Base-by-base conservation (phyloP, 2,113 vertebrate species). In the Hiodon tergisus region DNA sequence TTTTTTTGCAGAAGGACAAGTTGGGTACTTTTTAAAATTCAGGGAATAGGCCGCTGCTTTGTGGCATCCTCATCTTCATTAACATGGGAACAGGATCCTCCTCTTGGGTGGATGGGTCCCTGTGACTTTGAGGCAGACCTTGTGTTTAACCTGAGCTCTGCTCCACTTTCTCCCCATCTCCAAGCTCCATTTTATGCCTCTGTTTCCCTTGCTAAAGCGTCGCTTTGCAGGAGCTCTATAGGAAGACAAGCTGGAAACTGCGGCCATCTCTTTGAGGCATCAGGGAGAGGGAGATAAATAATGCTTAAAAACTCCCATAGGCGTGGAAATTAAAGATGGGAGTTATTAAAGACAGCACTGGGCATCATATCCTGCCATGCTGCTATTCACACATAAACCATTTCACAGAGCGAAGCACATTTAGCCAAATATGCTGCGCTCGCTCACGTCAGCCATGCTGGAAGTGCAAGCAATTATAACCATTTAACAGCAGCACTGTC, bases 1-100 rank as follows among this genome's bases (percentile, higher is more conserved):
- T 75, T 71, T 62, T 69, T 61, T 79, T 69, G 53, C 69, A 78
- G 77, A 66, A 57, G 52, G 80, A 67, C 81, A 75, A 80, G 78
- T 65, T 54, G 58, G 68, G 76, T 31, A 31, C 31, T 31, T 31
- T 31, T n/a, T n/a, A n/a, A n/a, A n/a, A n/a, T n/a, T n/a, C n/a
- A n/a, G n/a, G n/a, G n/a, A n/a, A n/a, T n/a, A 31, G 31, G 31
- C 31, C 31, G 31, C 31, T 31, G 31, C 31, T 31, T 31, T 31
- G 31, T 31, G 31, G n/a, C 14, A 67, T 67, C 13, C 46, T 62
- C 13, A n/a, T 59, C 54, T 55, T 17, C 14, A 4, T 75, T 67
- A 67, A 75, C 16, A 55, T 10, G 2, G 11, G 13, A 31, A 59
- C 67, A 5, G 17, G 17, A 31, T 31, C 17, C 75, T 48, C 51